Percentiles rank a stretch among this genome's conserved stretches.
phyloP scores from a whole-genome alignment of 1,140 invertebrate species.

The Mamestra configurata region DNA sequence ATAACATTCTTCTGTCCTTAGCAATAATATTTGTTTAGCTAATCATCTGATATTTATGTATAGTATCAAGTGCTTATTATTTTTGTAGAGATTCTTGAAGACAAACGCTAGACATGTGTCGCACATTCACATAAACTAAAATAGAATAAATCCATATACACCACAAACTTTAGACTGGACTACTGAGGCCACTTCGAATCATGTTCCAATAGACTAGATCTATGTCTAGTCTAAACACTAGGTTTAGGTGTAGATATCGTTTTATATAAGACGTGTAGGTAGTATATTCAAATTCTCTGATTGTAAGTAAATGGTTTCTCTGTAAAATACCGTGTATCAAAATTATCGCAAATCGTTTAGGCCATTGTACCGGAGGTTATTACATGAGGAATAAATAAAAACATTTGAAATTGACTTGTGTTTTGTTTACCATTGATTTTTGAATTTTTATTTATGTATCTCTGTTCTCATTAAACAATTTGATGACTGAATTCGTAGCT shows the following conservation, averaged over 20 bases:
- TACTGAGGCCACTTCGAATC: constrained; percentile 50
- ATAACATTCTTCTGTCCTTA: background rate
- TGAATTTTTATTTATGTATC: constrained; percentile 34
- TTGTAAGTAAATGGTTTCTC: constrained; percentile 73
- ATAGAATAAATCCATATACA: constrained; percentile 26
- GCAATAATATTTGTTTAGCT: background rate
- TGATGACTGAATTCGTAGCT: constrained; percentile 33
- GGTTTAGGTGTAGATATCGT: constrained; percentile 85
- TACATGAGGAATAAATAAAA: constrained; percentile 81
- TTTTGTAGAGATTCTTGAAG: constrained; percentile 6
- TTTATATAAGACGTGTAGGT: constrained; percentile 85
- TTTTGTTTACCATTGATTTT: constrained; percentile 50
- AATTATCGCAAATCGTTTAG: constrained; percentile 80
- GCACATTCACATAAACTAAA: background rate
- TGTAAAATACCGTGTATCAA: constrained; percentile 72
- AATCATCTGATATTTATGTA: constrained; percentile 2
- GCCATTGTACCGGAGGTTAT: constrained; percentile 79
- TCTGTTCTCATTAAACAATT: constrained; percentile 39
- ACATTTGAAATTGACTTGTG: constrained; percentile 62
- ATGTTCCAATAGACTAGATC: constrained; percentile 79
- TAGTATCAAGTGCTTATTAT: constrained; percentile 9
- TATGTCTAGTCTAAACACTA: constrained; percentile 77
- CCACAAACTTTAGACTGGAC: constrained; percentile 50
- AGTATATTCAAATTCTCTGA: constrained; percentile 84
- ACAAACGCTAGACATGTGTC: constrained; percentile 19